Evolutionary conservation across 2,113 vertebrate species (phyloP).

Genomic region (Microcebus murinus): DNA sequence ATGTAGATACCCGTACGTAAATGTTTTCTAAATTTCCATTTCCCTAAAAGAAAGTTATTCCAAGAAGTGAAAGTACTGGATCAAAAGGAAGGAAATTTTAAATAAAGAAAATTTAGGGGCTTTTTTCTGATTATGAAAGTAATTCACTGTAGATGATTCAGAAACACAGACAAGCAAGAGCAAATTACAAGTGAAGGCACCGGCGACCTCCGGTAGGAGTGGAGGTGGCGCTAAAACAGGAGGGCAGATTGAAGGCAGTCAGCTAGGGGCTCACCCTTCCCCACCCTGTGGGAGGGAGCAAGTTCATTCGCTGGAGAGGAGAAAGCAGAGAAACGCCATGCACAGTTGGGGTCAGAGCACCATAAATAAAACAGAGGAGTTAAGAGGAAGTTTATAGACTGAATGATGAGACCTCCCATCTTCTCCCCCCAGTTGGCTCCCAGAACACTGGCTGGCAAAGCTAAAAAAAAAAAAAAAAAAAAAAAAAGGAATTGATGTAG

Average conservation of each 20-base stretch:
- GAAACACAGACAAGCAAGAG: background rate
- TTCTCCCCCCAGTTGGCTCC: background rate
- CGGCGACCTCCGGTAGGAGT: background rate
- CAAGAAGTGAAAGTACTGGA: constrained; percentile 62
- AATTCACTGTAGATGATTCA: background rate
- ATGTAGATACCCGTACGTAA: background rate
- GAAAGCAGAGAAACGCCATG: background rate
- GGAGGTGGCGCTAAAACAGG: background rate
- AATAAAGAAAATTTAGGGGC: constrained; percentile 61
- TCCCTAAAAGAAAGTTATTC: constrained; percentile 62
- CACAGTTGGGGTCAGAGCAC: background rate
- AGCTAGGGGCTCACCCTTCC: no score
- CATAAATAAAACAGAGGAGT: background rate
- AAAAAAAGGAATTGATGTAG: background rate
- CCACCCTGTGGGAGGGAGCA: background rate
- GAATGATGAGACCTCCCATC: background rate
- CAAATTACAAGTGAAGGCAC: background rate
- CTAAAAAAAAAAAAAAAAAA: background rate
- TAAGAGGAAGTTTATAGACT: background rate
- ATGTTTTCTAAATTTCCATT: constrained; percentile 32
- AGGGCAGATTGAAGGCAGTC: no score
- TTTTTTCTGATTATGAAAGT: constrained; percentile 68
- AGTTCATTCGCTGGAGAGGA: background rate
- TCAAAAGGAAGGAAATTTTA: constrained; percentile 61
- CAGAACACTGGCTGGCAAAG: background rate